Evolutionary conservation across 2,113 vertebrate species (phyloP).

Genomic region (Scophthalmus maximus): DNA sequence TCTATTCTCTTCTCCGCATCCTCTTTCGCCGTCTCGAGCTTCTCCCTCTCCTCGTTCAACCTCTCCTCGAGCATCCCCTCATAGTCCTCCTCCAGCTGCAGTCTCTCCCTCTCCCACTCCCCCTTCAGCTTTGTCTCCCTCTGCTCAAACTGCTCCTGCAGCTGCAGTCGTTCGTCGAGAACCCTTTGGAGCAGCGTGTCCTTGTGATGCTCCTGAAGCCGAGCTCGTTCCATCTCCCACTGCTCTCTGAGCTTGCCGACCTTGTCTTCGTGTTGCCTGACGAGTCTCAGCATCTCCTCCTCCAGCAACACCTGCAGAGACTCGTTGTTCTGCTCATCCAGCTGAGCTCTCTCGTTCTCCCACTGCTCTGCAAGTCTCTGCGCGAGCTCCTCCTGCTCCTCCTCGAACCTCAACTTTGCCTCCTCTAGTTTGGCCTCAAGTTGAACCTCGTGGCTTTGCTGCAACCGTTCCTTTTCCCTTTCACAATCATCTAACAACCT

Average conservation of each 20-base stretch:
- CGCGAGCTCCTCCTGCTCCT: constrained; percentile 69
- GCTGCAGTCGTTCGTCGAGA: constrained; percentile 56
- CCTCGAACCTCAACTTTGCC: constrained; percentile 58
- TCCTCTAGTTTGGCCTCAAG: constrained; percentile 78
- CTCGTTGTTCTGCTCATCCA: constrained; percentile 77
- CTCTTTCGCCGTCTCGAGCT: constrained; percentile 61
- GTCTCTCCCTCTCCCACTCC: constrained; percentile 78
- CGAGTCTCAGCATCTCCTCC: constrained; percentile 69
- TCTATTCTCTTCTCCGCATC: constrained; percentile 65
- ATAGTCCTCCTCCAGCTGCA: constrained; percentile 77
- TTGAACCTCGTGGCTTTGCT: constrained; percentile 69
- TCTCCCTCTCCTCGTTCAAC: constrained; percentile 72
- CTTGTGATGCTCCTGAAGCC: constrained; percentile 73
- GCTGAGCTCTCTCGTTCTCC: constrained; percentile 75
- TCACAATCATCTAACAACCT: constrained; percentile 72
- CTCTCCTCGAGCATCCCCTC: constrained; percentile 81
- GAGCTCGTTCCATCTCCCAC: constrained; percentile 76
- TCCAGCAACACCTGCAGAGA: constrained; percentile 79
- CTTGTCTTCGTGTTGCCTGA: constrained; percentile 79
- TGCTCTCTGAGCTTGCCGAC: constrained; percentile 69
- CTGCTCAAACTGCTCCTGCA: constrained; percentile 72
- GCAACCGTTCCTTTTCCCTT: constrained; percentile 72
- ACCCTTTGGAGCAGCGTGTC: constrained; percentile 71
- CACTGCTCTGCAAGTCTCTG: constrained; percentile 74
- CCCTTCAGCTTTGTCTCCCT: constrained; percentile 67